These are phyloP conservation scores for Phalanger gymnotis DNA, from an alignment of 2,797 vertebrate species.

Conservation along the genomic window DNA sequence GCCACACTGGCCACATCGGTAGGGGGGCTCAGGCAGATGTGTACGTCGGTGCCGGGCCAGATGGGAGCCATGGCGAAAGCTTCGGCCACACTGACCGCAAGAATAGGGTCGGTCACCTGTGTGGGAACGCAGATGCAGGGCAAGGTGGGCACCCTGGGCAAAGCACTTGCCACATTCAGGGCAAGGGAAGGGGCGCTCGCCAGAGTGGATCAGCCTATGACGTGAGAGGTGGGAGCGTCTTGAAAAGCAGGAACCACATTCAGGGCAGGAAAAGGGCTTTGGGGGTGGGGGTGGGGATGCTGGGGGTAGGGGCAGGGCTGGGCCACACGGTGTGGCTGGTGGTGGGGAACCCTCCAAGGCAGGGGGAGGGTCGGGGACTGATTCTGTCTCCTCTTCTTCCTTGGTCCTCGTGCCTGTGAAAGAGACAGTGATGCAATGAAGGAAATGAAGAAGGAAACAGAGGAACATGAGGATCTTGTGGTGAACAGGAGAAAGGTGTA, in stretches of 20 bases:
- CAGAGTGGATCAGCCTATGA: not conserved
- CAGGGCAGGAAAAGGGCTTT: not conserved
- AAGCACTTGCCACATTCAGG: not conserved
- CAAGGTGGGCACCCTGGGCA: not conserved
- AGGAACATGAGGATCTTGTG: not conserved
- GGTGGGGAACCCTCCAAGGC: not conserved
- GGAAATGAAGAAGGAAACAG: not conserved
- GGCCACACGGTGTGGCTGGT: not conserved
- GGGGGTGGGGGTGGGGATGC: not conserved
- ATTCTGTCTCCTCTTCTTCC: not conserved
- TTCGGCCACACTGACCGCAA: not conserved
- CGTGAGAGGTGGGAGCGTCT: not conserved
- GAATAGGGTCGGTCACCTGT: not conserved
- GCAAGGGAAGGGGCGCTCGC: conserved; percentile 30
- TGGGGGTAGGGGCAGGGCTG: not conserved
- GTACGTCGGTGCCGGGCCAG: not conserved
- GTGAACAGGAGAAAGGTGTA: not conserved
- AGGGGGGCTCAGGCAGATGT: not conserved
- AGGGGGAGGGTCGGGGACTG: not conserved
- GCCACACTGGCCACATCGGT: not conserved
- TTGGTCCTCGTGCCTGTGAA: not conserved
- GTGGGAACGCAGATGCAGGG: not conserved
- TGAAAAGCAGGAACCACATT: not conserved
- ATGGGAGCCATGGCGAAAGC: not conserved
- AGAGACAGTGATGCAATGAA: not conserved